These are phyloP conservation scores for Dynastes tityus DNA, from an alignment of 2,888 invertebrate species.

Conservation along the genomic window DNA sequence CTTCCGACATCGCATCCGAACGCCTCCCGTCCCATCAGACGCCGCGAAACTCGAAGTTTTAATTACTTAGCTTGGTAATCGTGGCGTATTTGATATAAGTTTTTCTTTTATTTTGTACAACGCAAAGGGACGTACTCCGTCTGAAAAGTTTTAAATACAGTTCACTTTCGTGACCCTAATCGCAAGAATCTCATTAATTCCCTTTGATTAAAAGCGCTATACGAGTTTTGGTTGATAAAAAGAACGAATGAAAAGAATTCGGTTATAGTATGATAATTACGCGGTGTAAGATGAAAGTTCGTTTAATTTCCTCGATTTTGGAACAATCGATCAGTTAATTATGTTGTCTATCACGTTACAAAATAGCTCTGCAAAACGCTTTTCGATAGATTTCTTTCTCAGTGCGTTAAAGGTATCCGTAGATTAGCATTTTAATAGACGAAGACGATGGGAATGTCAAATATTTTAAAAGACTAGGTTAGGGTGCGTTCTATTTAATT, in stretches of 20 bases:
- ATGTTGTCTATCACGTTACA: too few species aligned
- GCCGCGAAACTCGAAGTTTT: conserved; percentile 17
- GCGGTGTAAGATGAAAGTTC: not conserved
- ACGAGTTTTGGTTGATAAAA: conserved; percentile 18
- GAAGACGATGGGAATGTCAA: too few species aligned
- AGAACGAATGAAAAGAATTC: too few species aligned
- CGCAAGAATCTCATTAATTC: conserved; percentile 36
- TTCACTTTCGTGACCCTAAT: conserved; percentile 34
- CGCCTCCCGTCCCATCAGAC: conserved; percentile 4
- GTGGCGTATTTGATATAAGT: conserved; percentile 13
- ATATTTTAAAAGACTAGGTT: too few species aligned
- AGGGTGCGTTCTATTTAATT: too few species aligned
- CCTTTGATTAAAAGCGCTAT: conserved; percentile 34
- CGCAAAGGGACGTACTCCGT: conserved; percentile 9
- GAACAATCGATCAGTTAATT: too few species aligned
- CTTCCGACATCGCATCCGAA: not conserved
- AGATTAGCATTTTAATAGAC: too few species aligned
- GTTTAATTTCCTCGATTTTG: too few species aligned
- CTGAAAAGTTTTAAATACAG: conserved; percentile 42
- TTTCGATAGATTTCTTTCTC: too few species aligned
- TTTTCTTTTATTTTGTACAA: conserved; percentile 27
- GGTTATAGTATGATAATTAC: not conserved
- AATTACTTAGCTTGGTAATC: conserved; percentile 17
- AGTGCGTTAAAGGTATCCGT: too few species aligned
- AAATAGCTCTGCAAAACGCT: too few species aligned